These are phyloP conservation scores for Bufotes viridis DNA, from an alignment of 2,797 vertebrate species.

Conservation along the genomic window DNA sequence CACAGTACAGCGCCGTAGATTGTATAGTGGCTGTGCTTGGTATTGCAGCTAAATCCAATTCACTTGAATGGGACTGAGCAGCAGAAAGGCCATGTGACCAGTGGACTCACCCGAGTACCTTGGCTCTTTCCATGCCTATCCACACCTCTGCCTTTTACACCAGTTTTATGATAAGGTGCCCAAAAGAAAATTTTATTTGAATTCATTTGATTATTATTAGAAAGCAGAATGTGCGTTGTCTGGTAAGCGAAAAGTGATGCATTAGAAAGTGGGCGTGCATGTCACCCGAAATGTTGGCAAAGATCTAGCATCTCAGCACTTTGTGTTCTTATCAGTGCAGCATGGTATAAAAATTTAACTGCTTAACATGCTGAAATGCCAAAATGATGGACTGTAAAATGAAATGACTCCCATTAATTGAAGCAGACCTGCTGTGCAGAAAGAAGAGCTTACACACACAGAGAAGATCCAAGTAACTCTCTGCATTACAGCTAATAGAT, in stretches of 20 bases:
- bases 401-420: constrained; percentile 46
- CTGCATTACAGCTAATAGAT: constrained; percentile 24
- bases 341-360: constrained; percentile 45
- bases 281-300: constrained; percentile 31
- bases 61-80: no score
- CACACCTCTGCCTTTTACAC: background rate
- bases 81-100: no score
- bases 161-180: background rate
- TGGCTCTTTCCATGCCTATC: no score
- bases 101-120: no score
- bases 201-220: constrained; percentile 11
- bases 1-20: no score
- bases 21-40: no score
- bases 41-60: no score
- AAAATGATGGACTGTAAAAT: constrained; percentile 55
- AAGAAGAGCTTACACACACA: constrained; percentile 12
- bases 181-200: background rate
- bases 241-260: background rate
- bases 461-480: background rate
- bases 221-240: background rate
- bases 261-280: constrained; percentile 23
- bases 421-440: constrained; percentile 44
- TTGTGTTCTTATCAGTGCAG: constrained; percentile 48
- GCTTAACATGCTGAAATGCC: constrained; percentile 56
- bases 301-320: constrained; percentile 22